These are phyloP conservation scores for Diorhabda elongata DNA, from an alignment of 1,140 invertebrate species.

Conservation along the genomic window DNA sequence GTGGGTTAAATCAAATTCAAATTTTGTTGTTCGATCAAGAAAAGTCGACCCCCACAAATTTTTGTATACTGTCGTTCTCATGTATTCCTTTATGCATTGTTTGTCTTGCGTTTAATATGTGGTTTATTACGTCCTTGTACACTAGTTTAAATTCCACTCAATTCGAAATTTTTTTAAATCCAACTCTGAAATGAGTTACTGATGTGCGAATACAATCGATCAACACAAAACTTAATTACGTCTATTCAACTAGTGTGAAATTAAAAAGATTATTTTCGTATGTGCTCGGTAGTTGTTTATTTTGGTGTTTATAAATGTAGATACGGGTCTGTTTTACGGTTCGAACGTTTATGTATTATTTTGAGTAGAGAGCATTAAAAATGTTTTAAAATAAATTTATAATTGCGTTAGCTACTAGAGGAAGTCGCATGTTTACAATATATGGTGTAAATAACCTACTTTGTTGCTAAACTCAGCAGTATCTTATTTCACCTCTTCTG, in stretches of 20 bases:
- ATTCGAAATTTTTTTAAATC: too few relatives aligned
- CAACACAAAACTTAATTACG: background rate
- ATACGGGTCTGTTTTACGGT: constrained; percentile 2
- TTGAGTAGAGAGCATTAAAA: background rate
- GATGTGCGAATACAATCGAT: background rate
- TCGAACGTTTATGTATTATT: background rate
- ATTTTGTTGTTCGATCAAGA: too few relatives aligned
- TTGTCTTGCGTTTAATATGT: too few relatives aligned
- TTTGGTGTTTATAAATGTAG: background rate
- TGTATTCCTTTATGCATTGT: too few relatives aligned
- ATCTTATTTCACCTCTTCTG: too few relatives aligned
- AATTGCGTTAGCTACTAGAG: background rate
- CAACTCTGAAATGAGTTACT: background rate
- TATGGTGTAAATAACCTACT: background rate
- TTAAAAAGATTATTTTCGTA: constrained; percentile 7
- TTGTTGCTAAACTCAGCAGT: background rate
- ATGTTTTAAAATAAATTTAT: constrained; percentile 1
- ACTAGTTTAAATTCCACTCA: too few relatives aligned
- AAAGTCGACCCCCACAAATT: too few relatives aligned
- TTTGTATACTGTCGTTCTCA: too few relatives aligned
- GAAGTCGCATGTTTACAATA: background rate
- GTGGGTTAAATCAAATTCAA: too few relatives aligned
- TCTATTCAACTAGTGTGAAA: background rate
- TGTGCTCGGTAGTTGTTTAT: background rate
- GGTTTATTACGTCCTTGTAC: too few relatives aligned